Evolutionary conservation across 2,113 vertebrate genomes (phyloP), one percentile per base, ranked within the genome.

Genomic region (Campylomormyrus numenius): DNA sequence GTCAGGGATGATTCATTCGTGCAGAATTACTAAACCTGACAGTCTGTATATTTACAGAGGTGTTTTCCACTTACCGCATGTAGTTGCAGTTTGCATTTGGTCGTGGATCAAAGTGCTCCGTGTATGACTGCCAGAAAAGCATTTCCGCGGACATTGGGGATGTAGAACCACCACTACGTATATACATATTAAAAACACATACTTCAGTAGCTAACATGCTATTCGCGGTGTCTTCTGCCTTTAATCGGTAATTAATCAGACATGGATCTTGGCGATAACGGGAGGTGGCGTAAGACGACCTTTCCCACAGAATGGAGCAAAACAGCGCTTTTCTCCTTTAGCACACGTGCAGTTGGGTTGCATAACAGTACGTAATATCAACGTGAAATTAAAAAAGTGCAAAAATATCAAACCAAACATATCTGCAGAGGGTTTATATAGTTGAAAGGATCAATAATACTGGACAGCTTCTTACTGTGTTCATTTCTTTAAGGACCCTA

Each of bases 121-220:
- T 95, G 91, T 96, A 95, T 2, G 93, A 91, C 92, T 96, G 97
- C 96, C 96, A 97, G 91, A 97, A 95, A 6, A 97, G 93, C 96
- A 97, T 97, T 84, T 93, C 92, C 91, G 11, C 31, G 53, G 46
- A 53, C 27, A 90, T 1, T 88, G 56, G 87, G 24, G 87, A 48
- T 49, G 10, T 49, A 50, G 45, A 21, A 11, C 42, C 27, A 50
- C 24, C 4, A n/a, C 46, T 49, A n/a, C 21, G 45, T 77, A 39
- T 35, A 19, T 42, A 19, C 5, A 35, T 80, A 80, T 19, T 19
- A 42, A 80, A 42, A 80, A 42, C 31, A 17, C 74, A 80, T 80
- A 42, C 31, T 42, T 39, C 35, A 39, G 74, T 35, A 80, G 1
- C 17, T 7, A 80, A 42, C 62, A 27, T 31, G 74, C 5, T 39